These are phyloP conservation scores for Zonitis immaculata DNA, from an alignment of 2,888 invertebrate genomes.

Conservation along the genomic window DNA sequence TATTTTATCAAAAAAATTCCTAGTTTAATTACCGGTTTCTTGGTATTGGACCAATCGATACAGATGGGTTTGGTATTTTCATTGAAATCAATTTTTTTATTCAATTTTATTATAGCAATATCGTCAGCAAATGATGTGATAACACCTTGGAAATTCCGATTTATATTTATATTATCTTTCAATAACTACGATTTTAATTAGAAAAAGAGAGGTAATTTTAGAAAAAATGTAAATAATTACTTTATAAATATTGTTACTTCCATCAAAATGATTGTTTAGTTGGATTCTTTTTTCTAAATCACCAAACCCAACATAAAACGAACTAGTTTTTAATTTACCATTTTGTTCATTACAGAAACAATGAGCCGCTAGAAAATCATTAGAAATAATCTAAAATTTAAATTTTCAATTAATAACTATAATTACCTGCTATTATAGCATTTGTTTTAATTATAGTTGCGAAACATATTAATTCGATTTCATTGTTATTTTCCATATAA, in stretches of 20 bases:
- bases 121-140: neutral
- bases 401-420: too few relatives aligned
- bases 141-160: slow-evolving; percentile 8
- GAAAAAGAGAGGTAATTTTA: neutral
- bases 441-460: slow-evolving; percentile 9
- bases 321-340: slow-evolving; percentile 1
- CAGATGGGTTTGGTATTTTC: slow-evolving; percentile 4
- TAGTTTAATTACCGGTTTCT: neutral
- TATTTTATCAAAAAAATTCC: neutral
- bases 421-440: slow-evolving; percentile 10
- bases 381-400: too few relatives aligned
- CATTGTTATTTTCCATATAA: slow-evolving; percentile 4
- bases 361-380: slow-evolving; percentile 9
- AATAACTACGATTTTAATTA: slow-evolving; percentile 5
- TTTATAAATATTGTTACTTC: slow-evolving; percentile 1
- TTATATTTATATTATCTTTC: slow-evolving; percentile 1
- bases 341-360: slow-evolving; percentile 10
- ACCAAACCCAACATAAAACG: slow-evolving; percentile 5
- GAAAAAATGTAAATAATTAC: neutral
- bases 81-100: slow-evolving; percentile 4
- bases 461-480: slow-evolving; percentile 10
- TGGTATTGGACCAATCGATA: slow-evolving; percentile 5
- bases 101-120: slow-evolving; percentile 6
- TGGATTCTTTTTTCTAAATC: slow-evolving; percentile 1
- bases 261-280: neutral